Evolutionary conservation across 2,888 invertebrate species (phyloP).

Genomic region (Boloria euphrosyne): DNA sequence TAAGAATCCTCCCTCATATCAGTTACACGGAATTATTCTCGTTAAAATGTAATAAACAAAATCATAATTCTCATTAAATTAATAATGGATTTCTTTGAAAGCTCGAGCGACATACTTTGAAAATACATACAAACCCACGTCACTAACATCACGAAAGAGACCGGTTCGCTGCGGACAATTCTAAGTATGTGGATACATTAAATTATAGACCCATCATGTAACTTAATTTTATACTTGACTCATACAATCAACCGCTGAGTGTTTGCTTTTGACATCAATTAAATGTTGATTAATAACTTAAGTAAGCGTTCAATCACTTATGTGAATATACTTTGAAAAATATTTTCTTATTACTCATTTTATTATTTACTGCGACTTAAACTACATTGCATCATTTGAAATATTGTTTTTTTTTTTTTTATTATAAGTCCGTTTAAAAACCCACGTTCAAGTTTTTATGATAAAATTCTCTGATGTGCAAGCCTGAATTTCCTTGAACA

Average conservation of each 20-base stretch:
- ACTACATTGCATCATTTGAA: not conserved
- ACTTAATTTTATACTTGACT: slow-evolving; percentile 38
- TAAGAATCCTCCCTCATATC: too few species aligned
- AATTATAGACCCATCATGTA: slow-evolving; percentile 50
- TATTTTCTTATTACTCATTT: not conserved
- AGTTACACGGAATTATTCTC: too few species aligned
- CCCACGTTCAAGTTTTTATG: not conserved
- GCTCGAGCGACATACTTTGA: slow-evolving; percentile 39
- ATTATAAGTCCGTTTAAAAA: not conserved
- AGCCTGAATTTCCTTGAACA: not conserved
- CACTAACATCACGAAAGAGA: slow-evolving; percentile 73
- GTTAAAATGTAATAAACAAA: slow-evolving; percentile 3
- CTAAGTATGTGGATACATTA: slow-evolving; percentile 57
- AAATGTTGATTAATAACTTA: slow-evolving; percentile 28
- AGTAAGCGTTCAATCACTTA: slow-evolving; percentile 1
- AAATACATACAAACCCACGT: slow-evolving; percentile 51
- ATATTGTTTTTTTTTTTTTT: not conserved
- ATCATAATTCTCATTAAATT: slow-evolving; percentile 19
- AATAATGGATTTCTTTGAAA: slow-evolving; percentile 45
- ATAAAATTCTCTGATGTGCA: not conserved
- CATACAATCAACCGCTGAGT: slow-evolving; percentile 16
- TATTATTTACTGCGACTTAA: not conserved
- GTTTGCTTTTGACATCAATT: slow-evolving; percentile 30
- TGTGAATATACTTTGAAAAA: not conserved
- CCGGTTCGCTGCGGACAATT: slow-evolving; percentile 65